Conservation (phyloP, 2,888 invertebrate species). For the Latheticus oryzae region DNA sequence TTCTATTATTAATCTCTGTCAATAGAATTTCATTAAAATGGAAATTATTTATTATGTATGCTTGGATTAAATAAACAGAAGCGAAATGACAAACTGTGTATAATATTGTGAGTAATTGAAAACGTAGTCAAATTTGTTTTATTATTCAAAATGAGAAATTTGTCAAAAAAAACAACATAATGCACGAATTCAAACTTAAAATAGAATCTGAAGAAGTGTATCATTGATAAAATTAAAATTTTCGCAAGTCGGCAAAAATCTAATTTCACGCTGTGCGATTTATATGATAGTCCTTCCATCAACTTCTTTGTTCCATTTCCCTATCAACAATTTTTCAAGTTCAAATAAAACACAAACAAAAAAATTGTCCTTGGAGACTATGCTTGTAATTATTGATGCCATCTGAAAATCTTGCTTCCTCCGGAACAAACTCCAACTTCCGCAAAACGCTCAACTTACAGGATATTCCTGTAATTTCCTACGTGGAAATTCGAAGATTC, state of each 20-base stretch:
- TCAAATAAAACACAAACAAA: constrained; percentile 36
- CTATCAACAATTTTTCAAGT: constrained; percentile 40
- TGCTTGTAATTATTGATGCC: constrained; percentile 46
- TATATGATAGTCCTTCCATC: constrained; percentile 28
- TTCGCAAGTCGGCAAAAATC: too few relatives aligned
- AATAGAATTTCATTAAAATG: constrained; percentile 22
- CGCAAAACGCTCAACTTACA: constrained; percentile 29
- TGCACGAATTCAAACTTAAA: too few relatives aligned
- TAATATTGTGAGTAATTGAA: constrained; percentile 1
- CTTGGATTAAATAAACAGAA: constrained; percentile 20
- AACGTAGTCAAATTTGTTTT: constrained; percentile 1
- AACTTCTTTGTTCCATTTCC: constrained; percentile 8
- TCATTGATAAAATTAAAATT: constrained; percentile 28
- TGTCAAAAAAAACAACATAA: too few relatives aligned
- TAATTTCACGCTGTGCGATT: constrained; percentile 29
- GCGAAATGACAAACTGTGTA: constrained; percentile 9
- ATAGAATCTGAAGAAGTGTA: constrained; percentile 3
- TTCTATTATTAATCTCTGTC: constrained; percentile 23
- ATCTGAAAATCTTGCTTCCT: constrained; percentile 44
- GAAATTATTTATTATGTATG: constrained; percentile 21
- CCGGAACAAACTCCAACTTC: constrained; percentile 37
- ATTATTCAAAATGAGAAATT: too few relatives aligned
- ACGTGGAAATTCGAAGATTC: constrained; percentile 24
- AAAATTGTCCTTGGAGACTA: constrained; percentile 37
- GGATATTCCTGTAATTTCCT: constrained; percentile 40